These are phyloP conservation scores for Leptopterna dolabrata DNA, from an alignment of 2,888 invertebrate species.

Conservation along the genomic window DNA sequence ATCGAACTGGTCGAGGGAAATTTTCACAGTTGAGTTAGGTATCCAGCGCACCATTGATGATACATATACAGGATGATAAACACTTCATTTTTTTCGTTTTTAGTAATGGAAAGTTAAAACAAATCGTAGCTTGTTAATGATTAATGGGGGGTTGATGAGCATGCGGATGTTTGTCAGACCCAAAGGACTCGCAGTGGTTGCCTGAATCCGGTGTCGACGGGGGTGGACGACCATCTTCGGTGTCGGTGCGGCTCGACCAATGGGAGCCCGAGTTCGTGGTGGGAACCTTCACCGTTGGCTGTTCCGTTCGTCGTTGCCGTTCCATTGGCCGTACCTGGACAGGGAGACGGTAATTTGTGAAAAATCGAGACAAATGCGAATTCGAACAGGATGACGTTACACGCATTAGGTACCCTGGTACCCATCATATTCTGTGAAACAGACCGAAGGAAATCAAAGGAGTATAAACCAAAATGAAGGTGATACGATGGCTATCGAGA, in stretches of 20 bases:
- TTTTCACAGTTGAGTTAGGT: not conserved
- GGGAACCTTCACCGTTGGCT: slow-evolving; percentile 58
- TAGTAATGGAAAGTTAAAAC: slow-evolving; percentile 17
- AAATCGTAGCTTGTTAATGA: slow-evolving; percentile 44
- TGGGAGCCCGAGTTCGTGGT: slow-evolving; percentile 63
- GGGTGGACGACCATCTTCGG: slow-evolving; percentile 62
- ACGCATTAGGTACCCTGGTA: too few relatives aligned
- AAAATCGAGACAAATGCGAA: too few relatives aligned
- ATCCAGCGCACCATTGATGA: slow-evolving; percentile 3
- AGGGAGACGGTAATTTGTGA: too few relatives aligned
- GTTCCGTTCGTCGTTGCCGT: slow-evolving; percentile 23
- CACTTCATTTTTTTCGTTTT: not conserved
- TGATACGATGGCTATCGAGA: too few relatives aligned
- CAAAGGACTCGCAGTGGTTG: slow-evolving; percentile 62
- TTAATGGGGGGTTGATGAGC: slow-evolving; percentile 50
- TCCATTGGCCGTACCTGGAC: slow-evolving; percentile 8
- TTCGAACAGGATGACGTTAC: too few relatives aligned
- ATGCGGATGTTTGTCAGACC: slow-evolving; percentile 60
- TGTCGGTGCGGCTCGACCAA: slow-evolving; percentile 60
- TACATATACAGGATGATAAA: not conserved
- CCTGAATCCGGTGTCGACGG: slow-evolving; percentile 59
- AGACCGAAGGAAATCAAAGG: too few relatives aligned
- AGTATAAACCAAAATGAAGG: too few relatives aligned
- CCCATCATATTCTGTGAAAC: too few relatives aligned
- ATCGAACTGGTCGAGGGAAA: not conserved